These are phyloP conservation scores for Ferrisia virgata DNA, from an alignment of 2,888 invertebrate species.

Conservation along the genomic window DNA sequence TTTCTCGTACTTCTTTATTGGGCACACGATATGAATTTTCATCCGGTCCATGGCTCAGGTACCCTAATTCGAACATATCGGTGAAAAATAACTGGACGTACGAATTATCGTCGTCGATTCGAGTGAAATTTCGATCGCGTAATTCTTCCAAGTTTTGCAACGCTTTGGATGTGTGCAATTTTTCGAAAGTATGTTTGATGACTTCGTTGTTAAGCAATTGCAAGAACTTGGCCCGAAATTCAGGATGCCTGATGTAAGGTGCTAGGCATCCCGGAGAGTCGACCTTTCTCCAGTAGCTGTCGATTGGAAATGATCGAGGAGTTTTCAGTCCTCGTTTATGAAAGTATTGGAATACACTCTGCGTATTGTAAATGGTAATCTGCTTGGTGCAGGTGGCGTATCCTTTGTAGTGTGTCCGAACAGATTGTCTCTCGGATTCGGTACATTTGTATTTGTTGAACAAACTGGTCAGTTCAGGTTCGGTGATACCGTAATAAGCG, in stretches of 20 bases:
- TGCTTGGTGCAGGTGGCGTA: not conserved
- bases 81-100: not conserved
- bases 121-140: not conserved
- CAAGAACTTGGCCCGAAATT: not conserved
- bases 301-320: not conserved
- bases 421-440: not conserved
- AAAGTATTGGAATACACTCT: not conserved
- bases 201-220: not conserved
- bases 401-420: not conserved
- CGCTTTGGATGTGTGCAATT: not conserved
- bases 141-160: not conserved
- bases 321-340: not conserved
- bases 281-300: not conserved
- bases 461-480: not conserved
- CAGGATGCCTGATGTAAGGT: not conserved
- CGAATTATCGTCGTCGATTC: not conserved
- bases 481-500: not conserved
- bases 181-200: not conserved
- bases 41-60: not conserved
- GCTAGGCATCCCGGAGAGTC: not conserved
- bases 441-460: not conserved
- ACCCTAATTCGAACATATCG: not conserved
- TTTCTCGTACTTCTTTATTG: not conserved
- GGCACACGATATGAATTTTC: not conserved
- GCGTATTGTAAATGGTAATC: not conserved